Evolutionary conservation across 2,797 vertebrate species (phyloP).

Genomic region (Nannoperca australis): DNA sequence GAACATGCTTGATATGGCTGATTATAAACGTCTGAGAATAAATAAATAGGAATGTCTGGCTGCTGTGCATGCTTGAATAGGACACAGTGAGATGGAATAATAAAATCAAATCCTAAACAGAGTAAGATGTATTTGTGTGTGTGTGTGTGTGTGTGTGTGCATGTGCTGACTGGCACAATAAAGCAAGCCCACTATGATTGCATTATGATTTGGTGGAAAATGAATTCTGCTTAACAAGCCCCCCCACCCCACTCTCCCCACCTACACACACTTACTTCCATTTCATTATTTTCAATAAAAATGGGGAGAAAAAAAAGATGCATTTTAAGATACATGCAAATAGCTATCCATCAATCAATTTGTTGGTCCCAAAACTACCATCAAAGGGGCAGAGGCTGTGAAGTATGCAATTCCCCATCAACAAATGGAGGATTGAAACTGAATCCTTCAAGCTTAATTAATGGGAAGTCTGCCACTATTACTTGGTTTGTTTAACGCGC

Average conservation of each 20-base stretch:
- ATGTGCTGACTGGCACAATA: conserved; percentile 75
- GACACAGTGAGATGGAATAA: conserved; percentile 86
- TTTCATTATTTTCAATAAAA: conserved; percentile 79
- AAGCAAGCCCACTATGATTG: conserved; percentile 77
- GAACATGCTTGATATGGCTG: conserved; percentile 71
- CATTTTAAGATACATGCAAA: conserved; percentile 88
- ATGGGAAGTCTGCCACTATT: conserved; percentile 86
- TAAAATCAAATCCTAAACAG: conserved; percentile 87
- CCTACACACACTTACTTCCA: conserved; percentile 68
- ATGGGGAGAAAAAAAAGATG: conserved; percentile 62
- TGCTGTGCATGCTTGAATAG: conserved; percentile 80
- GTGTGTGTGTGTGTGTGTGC: conserved; percentile 38
- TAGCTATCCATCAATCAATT: conserved; percentile 88
- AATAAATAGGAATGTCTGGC: conserved; percentile 75
- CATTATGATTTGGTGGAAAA: conserved; percentile 82
- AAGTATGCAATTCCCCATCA: conserved; percentile 87
- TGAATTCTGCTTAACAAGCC: conserved; percentile 79
- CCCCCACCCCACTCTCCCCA: conserved; percentile 2
- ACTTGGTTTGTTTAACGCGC: conserved; percentile 88
- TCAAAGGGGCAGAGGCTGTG: conserved; percentile 85
- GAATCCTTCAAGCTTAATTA: conserved; percentile 86
- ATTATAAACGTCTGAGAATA: conserved; percentile 76
- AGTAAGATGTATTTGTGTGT: conserved; percentile 69
- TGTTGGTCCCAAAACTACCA: conserved; percentile 84
- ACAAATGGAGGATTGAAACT: conserved; percentile 83